phyloP scores from a whole-genome alignment of 1,140 invertebrate species.

The Sinonovacula constricta region DNA sequence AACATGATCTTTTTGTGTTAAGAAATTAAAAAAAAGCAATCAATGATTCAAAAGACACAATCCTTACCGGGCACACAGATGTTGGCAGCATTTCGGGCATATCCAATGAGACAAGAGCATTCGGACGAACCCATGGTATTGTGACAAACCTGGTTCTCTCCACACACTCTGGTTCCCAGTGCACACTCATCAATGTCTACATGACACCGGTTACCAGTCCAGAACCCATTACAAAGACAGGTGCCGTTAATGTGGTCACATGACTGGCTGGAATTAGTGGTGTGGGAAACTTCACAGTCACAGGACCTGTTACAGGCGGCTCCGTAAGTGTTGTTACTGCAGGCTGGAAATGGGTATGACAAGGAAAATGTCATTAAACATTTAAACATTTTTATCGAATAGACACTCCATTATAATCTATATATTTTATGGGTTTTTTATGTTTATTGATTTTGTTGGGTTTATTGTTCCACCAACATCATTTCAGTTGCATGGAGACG shows the following conservation, averaged over 20 bases:
- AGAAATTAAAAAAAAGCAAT: too few relatives aligned
- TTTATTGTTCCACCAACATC: background rate
- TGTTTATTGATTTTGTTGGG: background rate
- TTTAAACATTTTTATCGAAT: too few relatives aligned
- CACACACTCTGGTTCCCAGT: background rate
- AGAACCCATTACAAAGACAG: slow-evolving; percentile 18
- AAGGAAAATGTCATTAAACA: too few relatives aligned
- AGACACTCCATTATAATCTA: background rate
- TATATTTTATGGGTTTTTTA: background rate
- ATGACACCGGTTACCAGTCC: slow-evolving; percentile 20
- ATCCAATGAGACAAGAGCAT: background rate
- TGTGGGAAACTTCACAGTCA: slow-evolving; percentile 5
- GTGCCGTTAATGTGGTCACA: slow-evolving; percentile 15
- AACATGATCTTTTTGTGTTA: too few relatives aligned
- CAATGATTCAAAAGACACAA: too few relatives aligned
- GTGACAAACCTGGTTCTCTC: slow-evolving; percentile 23
- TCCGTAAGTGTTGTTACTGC: slow-evolving; percentile 19
- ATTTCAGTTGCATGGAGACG: background rate
- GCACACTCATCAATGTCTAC: slow-evolving; percentile 25
- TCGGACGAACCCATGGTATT: background rate
- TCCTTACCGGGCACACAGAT: too few relatives aligned
- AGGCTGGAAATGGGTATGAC: slow-evolving; percentile 31
- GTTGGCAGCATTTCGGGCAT: background rate
- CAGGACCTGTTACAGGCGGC: background rate
- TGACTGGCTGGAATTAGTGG: background rate